These are phyloP conservation scores for Planococcus citri DNA, from an alignment of 1,140 invertebrate species.

Conservation along the genomic window DNA sequence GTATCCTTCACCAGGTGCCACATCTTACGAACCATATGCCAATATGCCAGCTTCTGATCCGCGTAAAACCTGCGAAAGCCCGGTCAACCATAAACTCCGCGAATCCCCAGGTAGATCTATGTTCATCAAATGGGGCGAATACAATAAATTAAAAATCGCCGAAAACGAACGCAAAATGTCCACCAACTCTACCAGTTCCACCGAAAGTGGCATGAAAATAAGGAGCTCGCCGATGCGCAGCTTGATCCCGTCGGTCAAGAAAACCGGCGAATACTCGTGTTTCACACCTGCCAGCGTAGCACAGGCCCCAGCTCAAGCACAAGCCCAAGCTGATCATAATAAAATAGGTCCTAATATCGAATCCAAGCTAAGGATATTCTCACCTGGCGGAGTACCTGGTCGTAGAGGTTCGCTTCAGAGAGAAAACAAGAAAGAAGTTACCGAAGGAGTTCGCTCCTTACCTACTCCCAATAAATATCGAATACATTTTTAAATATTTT, in stretches of 20 bases:
- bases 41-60: background rate
- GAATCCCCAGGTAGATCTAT: conserved; percentile 22
- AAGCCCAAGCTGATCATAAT: no score
- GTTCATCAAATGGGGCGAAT: conserved; percentile 22
- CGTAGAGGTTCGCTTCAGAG: conserved; percentile 29
- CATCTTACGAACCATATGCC: background rate
- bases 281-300: conserved; percentile 23
- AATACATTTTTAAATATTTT: conserved; percentile 31
- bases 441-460: conserved; percentile 28
- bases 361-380: conserved; percentile 27
- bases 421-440: conserved; percentile 23
- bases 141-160: conserved; percentile 21
- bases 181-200: conserved; percentile 10
- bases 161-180: conserved; percentile 23
- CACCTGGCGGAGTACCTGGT: conserved; percentile 23
- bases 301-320: background rate
- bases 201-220: background rate
- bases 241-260: conserved; percentile 28
- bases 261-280: conserved; percentile 27
- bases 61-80: background rate
- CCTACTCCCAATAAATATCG: conserved; percentile 32
- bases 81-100: conserved; percentile 16
- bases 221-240: conserved; percentile 17
- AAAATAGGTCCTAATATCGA: conserved; percentile 25
- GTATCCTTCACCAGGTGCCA: background rate